Conservation (phyloP, 2,888 invertebrate genomes). For the Hermodice carunculata region DNA sequence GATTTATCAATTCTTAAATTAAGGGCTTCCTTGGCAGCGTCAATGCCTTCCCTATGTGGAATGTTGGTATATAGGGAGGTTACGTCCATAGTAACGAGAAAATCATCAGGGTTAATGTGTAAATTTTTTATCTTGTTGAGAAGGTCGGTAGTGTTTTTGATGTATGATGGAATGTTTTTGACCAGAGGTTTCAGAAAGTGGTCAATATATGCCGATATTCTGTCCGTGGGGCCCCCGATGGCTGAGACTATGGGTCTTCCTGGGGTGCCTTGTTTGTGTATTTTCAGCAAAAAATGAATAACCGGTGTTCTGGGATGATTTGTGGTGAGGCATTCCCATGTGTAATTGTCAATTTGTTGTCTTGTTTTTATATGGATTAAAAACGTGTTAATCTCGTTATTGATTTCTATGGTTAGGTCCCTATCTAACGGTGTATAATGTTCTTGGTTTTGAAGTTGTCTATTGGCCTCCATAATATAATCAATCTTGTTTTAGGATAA, state of each 20-base stretch:
- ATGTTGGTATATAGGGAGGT: neutral
- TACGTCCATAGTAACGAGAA: neutral
- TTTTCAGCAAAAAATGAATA: neutral
- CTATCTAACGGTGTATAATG: too few relatives aligned
- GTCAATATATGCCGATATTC: neutral
- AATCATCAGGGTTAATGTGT: too few relatives aligned
- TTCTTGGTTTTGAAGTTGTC: too few relatives aligned
- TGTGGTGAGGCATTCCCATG: too few relatives aligned
- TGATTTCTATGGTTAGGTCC: too few relatives aligned
- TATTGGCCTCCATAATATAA: too few relatives aligned
- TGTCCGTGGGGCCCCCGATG: neutral
- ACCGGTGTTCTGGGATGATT: neutral
- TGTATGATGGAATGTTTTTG: neutral
- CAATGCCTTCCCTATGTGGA: neutral
- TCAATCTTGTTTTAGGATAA: too few relatives aligned
- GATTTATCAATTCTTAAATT: too few relatives aligned
- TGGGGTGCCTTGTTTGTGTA: neutral
- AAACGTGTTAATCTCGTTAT: too few relatives aligned
- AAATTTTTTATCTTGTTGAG: neutral
- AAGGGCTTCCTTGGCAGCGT: neutral
- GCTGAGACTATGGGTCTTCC: neutral
- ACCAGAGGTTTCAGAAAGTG: neutral
- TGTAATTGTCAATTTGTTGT: too few relatives aligned
- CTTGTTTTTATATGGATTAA: too few relatives aligned
- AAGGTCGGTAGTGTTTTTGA: neutral